A percentile compares a stretch with the other conserved stretches of the same genome.
Evolutionary conservation across 2,113 vertebrate species (phyloP).

Genomic region (Boulengeromyrus knoepffleri): DNA sequence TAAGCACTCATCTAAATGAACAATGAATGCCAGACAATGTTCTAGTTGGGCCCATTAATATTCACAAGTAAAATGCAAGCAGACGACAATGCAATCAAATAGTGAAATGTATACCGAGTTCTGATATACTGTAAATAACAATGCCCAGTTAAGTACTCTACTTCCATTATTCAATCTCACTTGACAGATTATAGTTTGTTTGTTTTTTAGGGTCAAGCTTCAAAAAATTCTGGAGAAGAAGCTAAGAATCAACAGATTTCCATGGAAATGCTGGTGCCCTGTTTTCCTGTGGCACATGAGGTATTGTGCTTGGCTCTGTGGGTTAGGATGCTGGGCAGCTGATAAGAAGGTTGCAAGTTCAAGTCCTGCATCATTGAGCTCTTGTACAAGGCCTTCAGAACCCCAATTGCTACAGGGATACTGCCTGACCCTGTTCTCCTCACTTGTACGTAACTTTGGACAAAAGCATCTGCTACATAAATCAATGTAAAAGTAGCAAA

Average conservation of each 20-base stretch:
- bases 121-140: not conserved
- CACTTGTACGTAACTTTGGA: not conserved
- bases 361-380: not conserved
- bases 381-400: not conserved
- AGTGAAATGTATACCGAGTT: not conserved
- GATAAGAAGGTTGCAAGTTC: not conserved
- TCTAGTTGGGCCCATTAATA: constrained; percentile 1
- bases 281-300: not conserved
- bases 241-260: not conserved
- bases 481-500: not conserved
- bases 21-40: not conserved
- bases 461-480: not conserved
- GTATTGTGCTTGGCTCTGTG: not conserved
- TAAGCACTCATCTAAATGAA: not conserved
- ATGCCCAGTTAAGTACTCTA: constrained; percentile 4
- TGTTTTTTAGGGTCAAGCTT: constrained; percentile 1
- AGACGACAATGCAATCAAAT: not conserved
- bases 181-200: constrained; percentile 7
- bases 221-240: not conserved
- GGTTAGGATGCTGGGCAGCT: not conserved
- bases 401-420: not conserved
- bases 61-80: not conserved
- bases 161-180: constrained; percentile 12
- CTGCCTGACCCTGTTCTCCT: not conserved
- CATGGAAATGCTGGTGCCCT: not conserved